Evolutionary conservation across 2,113 vertebrate species (phyloP).

Genomic region (Muntiacus muntjak): DNA sequence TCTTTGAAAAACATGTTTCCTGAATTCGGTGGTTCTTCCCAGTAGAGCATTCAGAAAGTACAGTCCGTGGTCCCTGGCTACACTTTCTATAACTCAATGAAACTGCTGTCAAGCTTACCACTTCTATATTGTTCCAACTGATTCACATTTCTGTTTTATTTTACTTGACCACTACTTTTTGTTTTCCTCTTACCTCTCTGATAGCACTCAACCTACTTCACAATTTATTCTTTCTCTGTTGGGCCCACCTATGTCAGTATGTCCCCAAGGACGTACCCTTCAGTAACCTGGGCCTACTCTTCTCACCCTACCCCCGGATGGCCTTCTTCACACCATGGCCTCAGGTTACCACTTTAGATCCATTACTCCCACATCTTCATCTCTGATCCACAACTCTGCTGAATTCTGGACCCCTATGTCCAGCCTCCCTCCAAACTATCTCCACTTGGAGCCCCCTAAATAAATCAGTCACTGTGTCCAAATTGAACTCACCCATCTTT

Average conservation of each 20-base stretch:
- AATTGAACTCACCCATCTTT: not conserved
- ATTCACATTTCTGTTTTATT: not conserved
- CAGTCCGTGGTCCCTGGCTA: not conserved
- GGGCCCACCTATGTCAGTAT: not conserved
- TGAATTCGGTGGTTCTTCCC: not conserved
- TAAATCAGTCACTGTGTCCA: not conserved
- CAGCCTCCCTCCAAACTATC: not conserved
- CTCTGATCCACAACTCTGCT: not conserved
- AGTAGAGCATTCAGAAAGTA: not conserved
- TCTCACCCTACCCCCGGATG: not conserved
- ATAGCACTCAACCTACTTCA: not conserved
- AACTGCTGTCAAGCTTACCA: not conserved
- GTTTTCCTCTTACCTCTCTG: not conserved
- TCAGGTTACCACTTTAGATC: not conserved
- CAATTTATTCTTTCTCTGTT: not conserved
- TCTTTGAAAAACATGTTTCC: not conserved
- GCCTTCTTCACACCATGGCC: not conserved
- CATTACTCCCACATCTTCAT: not conserved
- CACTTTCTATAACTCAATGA: not conserved
- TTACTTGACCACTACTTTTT: not conserved
- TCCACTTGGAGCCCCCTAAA: not conserved
- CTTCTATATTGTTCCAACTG: not conserved
- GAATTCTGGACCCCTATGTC: not conserved
- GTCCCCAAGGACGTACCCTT: not conserved
- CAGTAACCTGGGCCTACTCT: not conserved